Evolutionary conservation across 2,888 invertebrate species (phyloP).

Genomic region (Neoascia interrupta): DNA sequence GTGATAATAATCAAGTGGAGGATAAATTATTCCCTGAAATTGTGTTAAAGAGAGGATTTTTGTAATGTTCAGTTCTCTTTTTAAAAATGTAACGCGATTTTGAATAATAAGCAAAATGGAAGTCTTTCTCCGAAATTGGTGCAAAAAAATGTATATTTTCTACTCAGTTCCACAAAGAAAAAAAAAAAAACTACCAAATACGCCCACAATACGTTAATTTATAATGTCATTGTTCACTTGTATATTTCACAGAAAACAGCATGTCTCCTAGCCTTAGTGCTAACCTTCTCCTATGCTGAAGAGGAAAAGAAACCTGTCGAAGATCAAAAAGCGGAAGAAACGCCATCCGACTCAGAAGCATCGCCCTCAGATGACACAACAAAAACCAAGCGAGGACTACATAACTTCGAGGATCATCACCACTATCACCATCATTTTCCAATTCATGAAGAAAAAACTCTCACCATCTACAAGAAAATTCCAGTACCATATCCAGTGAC

Average conservation of each 20-base stretch:
- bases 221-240: neutral
- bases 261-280: slow-evolving; percentile 81
- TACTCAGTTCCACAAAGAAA: no score
- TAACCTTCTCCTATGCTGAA: slow-evolving; percentile 82
- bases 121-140: no score
- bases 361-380: slow-evolving; percentile 83
- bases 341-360: slow-evolving; percentile 72
- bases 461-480: slow-evolving; percentile 86
- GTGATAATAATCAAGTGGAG: no score
- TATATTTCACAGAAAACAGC: slow-evolving; percentile 75
- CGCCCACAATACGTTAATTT: no score
- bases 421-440: slow-evolving; percentile 78
- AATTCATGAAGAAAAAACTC: slow-evolving; percentile 82
- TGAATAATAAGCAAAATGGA: no score
- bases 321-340: slow-evolving; percentile 79
- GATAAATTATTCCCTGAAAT: no score
- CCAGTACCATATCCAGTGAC: slow-evolving; percentile 86
- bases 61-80: no score
- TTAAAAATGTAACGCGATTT: no score
- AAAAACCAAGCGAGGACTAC: slow-evolving; percentile 88
- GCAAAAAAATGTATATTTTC: no score
- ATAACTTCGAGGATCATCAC: slow-evolving; percentile 80
- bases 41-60: no score
- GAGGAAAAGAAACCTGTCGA: slow-evolving; percentile 82
- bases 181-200: no score